Evolutionary conservation across 2,888 invertebrate genomes (phyloP), one percentile per base, ranked within the genome.

Genomic region (Tipula helvola): DNA sequence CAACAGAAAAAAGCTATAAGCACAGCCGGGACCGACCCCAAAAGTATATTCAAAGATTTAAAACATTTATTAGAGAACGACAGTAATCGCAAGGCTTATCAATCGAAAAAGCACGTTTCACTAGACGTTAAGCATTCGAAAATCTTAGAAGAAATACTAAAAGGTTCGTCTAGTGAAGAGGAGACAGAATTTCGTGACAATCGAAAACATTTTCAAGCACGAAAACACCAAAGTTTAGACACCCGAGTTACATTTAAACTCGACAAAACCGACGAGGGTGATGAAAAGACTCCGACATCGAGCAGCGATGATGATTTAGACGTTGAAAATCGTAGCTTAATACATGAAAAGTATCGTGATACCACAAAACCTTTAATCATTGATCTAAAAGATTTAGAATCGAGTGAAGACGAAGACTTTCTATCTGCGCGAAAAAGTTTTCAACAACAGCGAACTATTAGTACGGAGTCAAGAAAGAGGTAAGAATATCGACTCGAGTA

Each of bases 401-500:
- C 90, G 83, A 91, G 91, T 87, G 91, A 91, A 87, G 91, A 91
- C 89, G 91, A 91, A 86, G 93, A 94, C 87, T 94, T 93, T 88
- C 92, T 93, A 88, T 92, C 93, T 44, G 93, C 93, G 16, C 91
- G 94, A 36, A 93, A 93, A 87, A 93, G 93, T 89, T 94, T 94
- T 89, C 94, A 94, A 89, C 93, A 94, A 89, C 91, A 93, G 88
- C 93, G 94, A 87, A 93, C 94, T 89, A 93, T 94, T 88, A 94
- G 94, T 90, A 91, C 93, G 89, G 94, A 94, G 88, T 94, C 94
- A 90, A 93, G 93, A 88, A 94, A 93, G 89, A 94, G 91, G 92
- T 92, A 88, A 16, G 13, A 36, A 83, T 36, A 83, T 36, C 39
- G 39, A 39, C 0, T 7, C 39, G 3, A 39, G 5, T 39, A 39